Evolutionary conservation across 2,113 vertebrate species (phyloP).

Genomic region (Octodon degus): DNA sequence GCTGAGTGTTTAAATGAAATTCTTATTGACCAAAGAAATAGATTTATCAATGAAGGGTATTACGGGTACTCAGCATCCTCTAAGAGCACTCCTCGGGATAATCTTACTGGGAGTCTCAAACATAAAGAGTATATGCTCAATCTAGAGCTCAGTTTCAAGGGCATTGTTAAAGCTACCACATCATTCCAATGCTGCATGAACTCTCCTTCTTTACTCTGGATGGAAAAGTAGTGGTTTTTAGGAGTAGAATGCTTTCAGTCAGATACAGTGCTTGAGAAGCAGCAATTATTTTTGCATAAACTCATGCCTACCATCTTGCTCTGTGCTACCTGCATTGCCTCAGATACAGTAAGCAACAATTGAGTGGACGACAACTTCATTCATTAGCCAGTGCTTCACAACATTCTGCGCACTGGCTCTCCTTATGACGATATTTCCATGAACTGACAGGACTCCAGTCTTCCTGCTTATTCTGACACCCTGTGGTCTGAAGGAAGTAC

Average conservation of each 20-base stretch:
- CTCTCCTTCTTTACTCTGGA: not conserved
- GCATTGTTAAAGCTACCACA: not conserved
- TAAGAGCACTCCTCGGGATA: not conserved
- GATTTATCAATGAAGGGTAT: not conserved
- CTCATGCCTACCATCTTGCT: not conserved
- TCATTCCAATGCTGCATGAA: not conserved
- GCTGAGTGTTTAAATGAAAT: not conserved
- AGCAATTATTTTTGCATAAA: not conserved
- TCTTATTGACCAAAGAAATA: not conserved
- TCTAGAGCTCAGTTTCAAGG: not conserved
- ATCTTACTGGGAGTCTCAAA: not conserved
- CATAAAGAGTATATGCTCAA: not conserved
- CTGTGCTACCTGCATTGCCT: not conserved
- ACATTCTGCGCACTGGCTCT: not conserved
- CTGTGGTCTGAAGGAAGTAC: not conserved
- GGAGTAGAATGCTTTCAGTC: not conserved
- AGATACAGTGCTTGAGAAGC: not conserved
- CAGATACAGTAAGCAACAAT: fast-evolving
- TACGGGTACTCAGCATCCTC: not conserved
- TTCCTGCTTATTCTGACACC: not conserved
- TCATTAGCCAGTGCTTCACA: not conserved
- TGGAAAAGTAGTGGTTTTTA: not conserved
- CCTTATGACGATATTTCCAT: not conserved
- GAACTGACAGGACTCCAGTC: not conserved
- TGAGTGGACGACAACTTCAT: not conserved